phyloP scores from a whole-genome alignment of 2,888 invertebrate genomes.

The Operophtera brumata region DNA sequence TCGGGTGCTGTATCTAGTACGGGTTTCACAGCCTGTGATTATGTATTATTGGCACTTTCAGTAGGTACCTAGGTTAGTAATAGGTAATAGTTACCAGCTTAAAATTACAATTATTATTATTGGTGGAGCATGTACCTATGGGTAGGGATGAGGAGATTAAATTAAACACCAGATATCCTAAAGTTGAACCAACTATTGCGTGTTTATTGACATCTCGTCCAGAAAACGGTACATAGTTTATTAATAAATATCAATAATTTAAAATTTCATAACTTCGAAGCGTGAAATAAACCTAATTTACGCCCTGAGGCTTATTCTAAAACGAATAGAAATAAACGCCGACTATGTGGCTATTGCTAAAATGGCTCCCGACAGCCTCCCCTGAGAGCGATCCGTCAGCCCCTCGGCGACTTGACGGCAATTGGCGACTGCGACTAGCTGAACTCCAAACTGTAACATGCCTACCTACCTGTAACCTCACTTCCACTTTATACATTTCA shows the following conservation, averaged over 20 bases:
- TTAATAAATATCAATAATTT: slow-evolving; percentile 61
- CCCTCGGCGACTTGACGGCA: slow-evolving; percentile 32
- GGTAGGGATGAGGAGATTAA: slow-evolving; percentile 32
- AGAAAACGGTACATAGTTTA: slow-evolving; percentile 68
- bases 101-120: too few species aligned
- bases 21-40: too few species aligned
- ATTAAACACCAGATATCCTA: slow-evolving; percentile 57
- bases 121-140: too few species aligned
- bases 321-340: slow-evolving; percentile 79
- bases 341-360: slow-evolving; percentile 81
- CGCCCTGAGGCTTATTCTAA: slow-evolving; percentile 77
- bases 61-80: too few species aligned
- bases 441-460: slow-evolving; percentile 17
- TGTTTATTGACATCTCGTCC: slow-evolving; percentile 80
- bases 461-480: slow-evolving; percentile 21
- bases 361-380: slow-evolving; percentile 17
- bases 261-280: slow-evolving; percentile 69
- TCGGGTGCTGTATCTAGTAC: too few species aligned
- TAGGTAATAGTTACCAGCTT: too few species aligned
- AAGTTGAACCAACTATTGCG: slow-evolving; percentile 80
- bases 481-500: slow-evolving; percentile 27
- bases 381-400: slow-evolving; percentile 15
- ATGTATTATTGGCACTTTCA: too few species aligned
- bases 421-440: slow-evolving; percentile 38
- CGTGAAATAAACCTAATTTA: slow-evolving; percentile 70